Percentiles rank a stretch among this genome's conserved stretches.
Conservation (phyloP, 2,888 invertebrate species). For the Heliconius charithonia region DNA sequence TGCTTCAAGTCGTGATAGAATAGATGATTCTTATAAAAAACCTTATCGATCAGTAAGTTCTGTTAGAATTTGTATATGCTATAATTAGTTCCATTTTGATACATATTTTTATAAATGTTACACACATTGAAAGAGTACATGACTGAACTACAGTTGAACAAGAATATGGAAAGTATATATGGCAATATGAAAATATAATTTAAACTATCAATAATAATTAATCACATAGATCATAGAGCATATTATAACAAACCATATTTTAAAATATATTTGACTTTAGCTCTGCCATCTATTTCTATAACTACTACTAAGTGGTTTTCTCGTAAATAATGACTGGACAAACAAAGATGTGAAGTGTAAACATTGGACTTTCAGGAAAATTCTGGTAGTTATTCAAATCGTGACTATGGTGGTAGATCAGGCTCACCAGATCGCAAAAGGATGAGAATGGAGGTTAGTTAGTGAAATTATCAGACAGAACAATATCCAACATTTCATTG, state of each 20-base stretch:
- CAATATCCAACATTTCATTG: constrained; percentile 17
- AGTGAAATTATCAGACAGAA: constrained; percentile 40
- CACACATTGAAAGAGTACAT: neutral
- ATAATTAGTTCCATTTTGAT: neutral
- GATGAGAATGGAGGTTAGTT: constrained; percentile 85
- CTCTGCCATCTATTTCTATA: neutral
- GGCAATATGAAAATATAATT: neutral
- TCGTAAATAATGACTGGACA: constrained; percentile 10
- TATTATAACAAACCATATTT: neutral
- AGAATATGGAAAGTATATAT: constrained; percentile 1
- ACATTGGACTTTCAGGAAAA: constrained; percentile 66
- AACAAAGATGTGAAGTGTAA: constrained; percentile 32
- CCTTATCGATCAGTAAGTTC: constrained; percentile 76
- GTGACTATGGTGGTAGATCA: constrained; percentile 82
- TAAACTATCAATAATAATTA: neutral
- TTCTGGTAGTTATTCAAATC: constrained; percentile 77
- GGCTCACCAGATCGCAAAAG: constrained; percentile 86
- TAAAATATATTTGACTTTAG: constrained; percentile 3
- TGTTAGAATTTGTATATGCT: neutral
- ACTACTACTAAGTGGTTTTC: neutral
- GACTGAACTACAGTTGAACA: neutral
- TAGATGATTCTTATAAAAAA: constrained; percentile 79
- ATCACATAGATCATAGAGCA: neutral
- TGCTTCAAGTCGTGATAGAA: constrained; percentile 68
- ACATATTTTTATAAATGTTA: neutral